Evolutionary conservation across 2,113 vertebrate genomes (phyloP).

Genomic region (Notarius lentiginosus): DNA sequence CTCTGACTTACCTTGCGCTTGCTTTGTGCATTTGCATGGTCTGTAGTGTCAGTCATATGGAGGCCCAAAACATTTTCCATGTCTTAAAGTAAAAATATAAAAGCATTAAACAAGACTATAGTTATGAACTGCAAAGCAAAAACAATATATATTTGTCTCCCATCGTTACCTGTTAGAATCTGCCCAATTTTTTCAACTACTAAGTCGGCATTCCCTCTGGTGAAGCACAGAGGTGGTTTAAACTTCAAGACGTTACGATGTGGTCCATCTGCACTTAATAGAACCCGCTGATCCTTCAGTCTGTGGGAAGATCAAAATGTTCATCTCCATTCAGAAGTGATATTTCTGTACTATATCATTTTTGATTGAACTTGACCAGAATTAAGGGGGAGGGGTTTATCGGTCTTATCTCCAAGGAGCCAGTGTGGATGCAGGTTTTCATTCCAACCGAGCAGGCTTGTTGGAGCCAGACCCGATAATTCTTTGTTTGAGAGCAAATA

Average conservation of each 20-base stretch:
- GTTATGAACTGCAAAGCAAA: neutral
- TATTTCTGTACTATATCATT: neutral
- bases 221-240: slow-evolving; percentile 96
- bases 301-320: slow-evolving; percentile 62
- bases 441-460: neutral
- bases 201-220: slow-evolving; percentile 79
- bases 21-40: slow-evolving; percentile 50
- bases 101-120: neutral
- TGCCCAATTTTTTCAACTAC: slow-evolving; percentile 81
- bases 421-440: neutral
- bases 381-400: neutral
- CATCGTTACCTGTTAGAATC: slow-evolving; percentile 82
- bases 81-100: slow-evolving; percentile 66
- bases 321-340: neutral
- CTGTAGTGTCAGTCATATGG: slow-evolving; percentile 30
- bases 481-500: neutral
- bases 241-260: slow-evolving; percentile 93
- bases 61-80: slow-evolving; percentile 75
- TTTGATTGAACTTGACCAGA: neutral
- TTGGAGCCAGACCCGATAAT: neutral
- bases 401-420: neutral
- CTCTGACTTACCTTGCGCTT: slow-evolving; percentile 76
- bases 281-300: slow-evolving; percentile 83
- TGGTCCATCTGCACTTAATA: slow-evolving; percentile 93
- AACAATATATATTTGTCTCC: neutral